These are phyloP conservation scores for Aspidoscelis tigris DNA, from an alignment of 2,113 vertebrate species.

Conservation along the genomic window DNA sequence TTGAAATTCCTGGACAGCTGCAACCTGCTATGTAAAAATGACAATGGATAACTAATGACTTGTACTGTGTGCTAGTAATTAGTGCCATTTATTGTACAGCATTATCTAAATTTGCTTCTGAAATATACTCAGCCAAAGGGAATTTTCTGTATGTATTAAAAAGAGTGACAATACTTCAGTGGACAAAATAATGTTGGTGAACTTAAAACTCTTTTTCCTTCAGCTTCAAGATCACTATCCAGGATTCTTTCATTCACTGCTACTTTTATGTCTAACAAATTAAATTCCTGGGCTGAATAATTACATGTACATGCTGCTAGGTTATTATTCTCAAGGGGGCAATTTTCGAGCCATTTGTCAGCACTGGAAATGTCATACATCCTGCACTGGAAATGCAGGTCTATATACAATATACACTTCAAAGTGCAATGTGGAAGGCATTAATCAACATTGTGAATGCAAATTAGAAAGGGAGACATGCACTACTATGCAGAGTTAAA, in stretches of 20 bases:
- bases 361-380: slow-evolving; percentile 73
- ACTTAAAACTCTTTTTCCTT: neutral
- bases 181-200: slow-evolving; percentile 26
- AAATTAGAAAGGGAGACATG: slow-evolving; percentile 48
- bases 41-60: slow-evolving; percentile 20
- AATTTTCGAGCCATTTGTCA: slow-evolving; percentile 77
- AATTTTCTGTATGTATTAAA: slow-evolving; percentile 29
- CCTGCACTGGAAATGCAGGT: slow-evolving; percentile 51
- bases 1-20: neutral
- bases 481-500: slow-evolving; percentile 45
- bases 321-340: slow-evolving; percentile 71
- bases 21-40: neutral
- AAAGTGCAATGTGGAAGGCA: slow-evolving; percentile 64
- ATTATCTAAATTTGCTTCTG: slow-evolving; percentile 49
- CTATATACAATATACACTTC: slow-evolving; percentile 59
- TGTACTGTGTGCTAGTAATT: slow-evolving; percentile 37
- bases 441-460: slow-evolving; percentile 40
- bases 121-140: slow-evolving; percentile 22
- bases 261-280: slow-evolving; percentile 71
- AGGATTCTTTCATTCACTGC: slow-evolving; percentile 62
- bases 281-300: slow-evolving; percentile 76
- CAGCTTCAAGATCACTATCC: slow-evolving; percentile 57
- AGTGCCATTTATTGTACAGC: slow-evolving; percentile 29
- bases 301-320: slow-evolving; percentile 72
- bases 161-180: slow-evolving; percentile 19